Base-by-base conservation (phyloP, 2,888 invertebrate species). In the Netelia fuscicornis region DNA sequence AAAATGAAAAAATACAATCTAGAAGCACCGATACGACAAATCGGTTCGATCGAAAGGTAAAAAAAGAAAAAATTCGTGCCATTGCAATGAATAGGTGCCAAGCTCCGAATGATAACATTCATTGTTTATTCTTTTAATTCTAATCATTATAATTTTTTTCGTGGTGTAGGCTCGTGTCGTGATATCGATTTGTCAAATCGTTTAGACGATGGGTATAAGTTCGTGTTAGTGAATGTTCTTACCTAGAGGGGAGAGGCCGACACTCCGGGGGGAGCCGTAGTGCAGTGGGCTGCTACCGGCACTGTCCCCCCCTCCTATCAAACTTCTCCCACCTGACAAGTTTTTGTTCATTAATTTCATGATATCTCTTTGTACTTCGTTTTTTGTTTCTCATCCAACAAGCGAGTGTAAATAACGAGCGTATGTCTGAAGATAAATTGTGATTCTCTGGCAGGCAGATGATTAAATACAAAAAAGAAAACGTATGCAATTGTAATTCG, bases 161-260 rank as follows among this genome's bases (percentile, higher is more conserved):
- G 70, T 75, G 68, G 72, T 81, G 71, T 65, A 75, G 54, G 52
- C 56, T 74, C 54, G 68, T 84, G 81, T 83, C 37, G 84, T 84
- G 65, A 76, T 71, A 67, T 68, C 56, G 72, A 17, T 80, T 79
- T 65, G n/a, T 23, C 42, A 60, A 56, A 67, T 75, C 56, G 75
- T 83, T 79, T 65, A 20, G 42, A 44, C 20, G 56, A 52, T n/a
- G 64, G 54, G 70, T 23, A 62, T 44, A 82, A 30, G 65, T 77
- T 86, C 88, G 88, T 90, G 87, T 87, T 88, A 75, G 86, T 87
- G 82, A 48, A 70, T 62, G 25, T 83, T 89, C 93, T 92, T 94
- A 95, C 95, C 95, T 93, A 95, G 91, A 77, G 95, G 95, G 87
- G 95, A 95, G 86, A 95, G 91, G 87, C 95, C 95, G 89, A 95